phyloP scores from a whole-genome alignment of 2,797 vertebrate species.

The Poecilia gillii region DNA sequence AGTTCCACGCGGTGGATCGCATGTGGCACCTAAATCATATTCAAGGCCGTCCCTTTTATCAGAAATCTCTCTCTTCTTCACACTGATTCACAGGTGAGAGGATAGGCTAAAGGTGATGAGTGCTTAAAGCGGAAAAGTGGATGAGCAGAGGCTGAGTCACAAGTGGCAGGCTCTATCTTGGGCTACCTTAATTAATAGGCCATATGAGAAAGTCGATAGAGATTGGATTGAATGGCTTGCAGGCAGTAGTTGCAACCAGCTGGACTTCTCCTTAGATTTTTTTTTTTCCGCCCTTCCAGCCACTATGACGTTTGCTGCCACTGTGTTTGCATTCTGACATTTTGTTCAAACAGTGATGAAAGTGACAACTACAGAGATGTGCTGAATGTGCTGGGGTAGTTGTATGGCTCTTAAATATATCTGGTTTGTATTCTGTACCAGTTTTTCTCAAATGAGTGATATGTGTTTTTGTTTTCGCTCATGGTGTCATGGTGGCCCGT shows the following conservation, averaged over 20 bases:
- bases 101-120: conserved; percentile 46
- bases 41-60: background rate
- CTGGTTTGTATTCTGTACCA: background rate
- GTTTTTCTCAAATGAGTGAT: background rate
- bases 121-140: conserved; percentile 46
- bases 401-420: background rate
- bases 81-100: conserved; percentile 33
- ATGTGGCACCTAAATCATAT: background rate
- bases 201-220: conserved; percentile 56
- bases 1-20: background rate
- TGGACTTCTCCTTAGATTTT: conserved; percentile 9
- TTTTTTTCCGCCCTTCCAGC: background rate
- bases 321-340: conserved; percentile 6
- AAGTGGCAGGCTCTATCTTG: conserved; percentile 54
- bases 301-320: conserved; percentile 9
- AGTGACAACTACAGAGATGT: background rate
- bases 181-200: conserved; percentile 53
- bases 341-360: conserved; percentile 1
- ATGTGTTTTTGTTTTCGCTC: background rate
- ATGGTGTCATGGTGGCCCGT: background rate
- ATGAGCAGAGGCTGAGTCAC: conserved; percentile 64
- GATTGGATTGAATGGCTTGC: conserved; percentile 32
- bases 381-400: background rate
- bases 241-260: conserved; percentile 19
- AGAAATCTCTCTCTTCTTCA: background rate